phyloP scores from a whole-genome alignment of 2,113 vertebrate species.

The Protomyctophum bolini region DNA sequence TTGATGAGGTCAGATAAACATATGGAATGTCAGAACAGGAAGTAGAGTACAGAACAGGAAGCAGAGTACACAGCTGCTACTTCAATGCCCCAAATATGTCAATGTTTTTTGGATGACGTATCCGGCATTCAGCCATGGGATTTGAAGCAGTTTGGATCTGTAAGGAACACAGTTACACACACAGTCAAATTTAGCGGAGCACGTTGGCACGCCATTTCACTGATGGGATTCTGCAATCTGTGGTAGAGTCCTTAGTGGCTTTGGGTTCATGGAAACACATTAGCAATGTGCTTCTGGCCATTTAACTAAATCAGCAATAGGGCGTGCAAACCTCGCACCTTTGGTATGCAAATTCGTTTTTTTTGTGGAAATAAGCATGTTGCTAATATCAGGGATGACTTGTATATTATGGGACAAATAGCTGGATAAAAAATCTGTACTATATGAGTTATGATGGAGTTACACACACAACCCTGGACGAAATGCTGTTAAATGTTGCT shows the following conservation, averaged over 20 bases:
- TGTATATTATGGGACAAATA: too few relatives aligned
- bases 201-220: conserved; percentile 52
- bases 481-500: too few relatives aligned
- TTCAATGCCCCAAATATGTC: not conserved
- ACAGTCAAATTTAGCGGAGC: conserved; percentile 55
- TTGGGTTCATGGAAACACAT: conserved; percentile 44
- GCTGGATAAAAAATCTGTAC: too few relatives aligned
- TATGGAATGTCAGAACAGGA: too few relatives aligned
- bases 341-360: too few relatives aligned
- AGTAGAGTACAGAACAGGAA: not conserved
- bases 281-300: conserved; percentile 55
- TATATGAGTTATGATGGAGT: too few relatives aligned
- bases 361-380: too few relatives aligned
- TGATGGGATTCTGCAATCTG: conserved; percentile 57
- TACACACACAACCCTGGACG: too few relatives aligned
- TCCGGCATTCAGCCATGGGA: conserved; percentile 24
- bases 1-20: too few relatives aligned
- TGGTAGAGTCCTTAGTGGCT: conserved; percentile 34
- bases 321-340: not conserved
- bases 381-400: too few relatives aligned
- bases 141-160: conserved; percentile 55
- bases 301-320: conserved; percentile 51
- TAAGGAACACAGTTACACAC: conserved; percentile 22
- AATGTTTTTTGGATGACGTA: not conserved
- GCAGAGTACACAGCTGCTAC: conserved; percentile 56